Conservation (phyloP, 2,888 invertebrate species). For the Blastobasis adustella region DNA sequence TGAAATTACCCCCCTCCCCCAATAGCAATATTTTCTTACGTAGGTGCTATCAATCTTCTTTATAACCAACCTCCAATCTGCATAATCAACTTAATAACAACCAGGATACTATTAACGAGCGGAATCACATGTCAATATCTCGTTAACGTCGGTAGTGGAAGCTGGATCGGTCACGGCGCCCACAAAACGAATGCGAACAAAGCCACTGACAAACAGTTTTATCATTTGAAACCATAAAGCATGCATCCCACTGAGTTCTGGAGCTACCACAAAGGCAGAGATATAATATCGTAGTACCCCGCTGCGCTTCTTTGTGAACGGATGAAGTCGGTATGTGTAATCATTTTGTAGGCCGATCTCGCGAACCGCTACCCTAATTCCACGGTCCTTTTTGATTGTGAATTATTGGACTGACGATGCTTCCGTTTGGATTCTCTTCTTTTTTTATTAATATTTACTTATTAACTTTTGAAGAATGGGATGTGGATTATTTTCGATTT, state of each 20-base stretch:
- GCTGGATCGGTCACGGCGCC: slow-evolving; percentile 53
- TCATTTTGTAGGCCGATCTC: slow-evolving; percentile 68
- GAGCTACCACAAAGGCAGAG: slow-evolving; percentile 68
- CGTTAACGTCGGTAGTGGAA: slow-evolving; percentile 43
- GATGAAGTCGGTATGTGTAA: slow-evolving; percentile 68
- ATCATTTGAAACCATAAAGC: slow-evolving; percentile 74
- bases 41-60: background rate
- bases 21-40: no score
- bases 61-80: background rate
- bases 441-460: slow-evolving; percentile 56
- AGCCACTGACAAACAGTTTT: slow-evolving; percentile 70
- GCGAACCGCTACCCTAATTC: slow-evolving; percentile 68
- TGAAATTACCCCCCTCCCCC: background rate
- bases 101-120: slow-evolving; percentile 1
- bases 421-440: slow-evolving; percentile 58
- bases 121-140: slow-evolving; percentile 37
- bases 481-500: slow-evolving; percentile 7
- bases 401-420: slow-evolving; percentile 65
- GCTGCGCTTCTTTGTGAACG: slow-evolving; percentile 68
- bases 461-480: slow-evolving; percentile 32
- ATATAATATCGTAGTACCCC: slow-evolving; percentile 71
- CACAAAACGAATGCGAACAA: slow-evolving; percentile 56
- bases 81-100: background rate
- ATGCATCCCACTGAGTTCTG: slow-evolving; percentile 64
- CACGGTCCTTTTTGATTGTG: slow-evolving; percentile 65